Evolutionary conservation across 2,113 vertebrate species (phyloP), one percentile per base, ranked within the genome.

Genomic region (Ceyx margarethae): DNA sequence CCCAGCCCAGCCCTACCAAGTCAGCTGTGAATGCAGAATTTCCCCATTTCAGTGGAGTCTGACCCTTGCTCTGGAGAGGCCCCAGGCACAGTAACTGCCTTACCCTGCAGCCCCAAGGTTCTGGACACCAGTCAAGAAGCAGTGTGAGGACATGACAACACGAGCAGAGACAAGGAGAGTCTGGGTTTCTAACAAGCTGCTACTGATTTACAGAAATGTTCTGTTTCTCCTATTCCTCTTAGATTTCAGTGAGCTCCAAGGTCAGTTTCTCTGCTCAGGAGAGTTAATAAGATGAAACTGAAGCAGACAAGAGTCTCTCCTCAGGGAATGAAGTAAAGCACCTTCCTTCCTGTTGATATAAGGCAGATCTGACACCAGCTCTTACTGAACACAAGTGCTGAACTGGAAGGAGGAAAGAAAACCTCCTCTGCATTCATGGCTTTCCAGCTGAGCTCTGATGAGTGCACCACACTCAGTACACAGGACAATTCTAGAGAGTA

Each of bases 391-490:
- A 22, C 48, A 90, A 19, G 21, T 11, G 65, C 21, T 64, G 74
- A 64, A 43, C 31, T 72, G 54, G 28, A 67, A 57, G 58, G n/a
- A 50, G 61, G 14, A 29, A 53, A 71, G 31, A 8, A 85, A 81
- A 43, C 3, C 15, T 43, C 7, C 48, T 42, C 17, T 0, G 5
- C 58, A 37, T 11, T 23, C 20, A 33, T 2, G 58, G 53, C 15
- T 29, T 56, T 54, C n/a, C 25, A 26, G 7, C 37, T 21, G 54
- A 46, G 18, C 53, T 57, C 29, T 19, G 21, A 9, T 3, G 6
- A 60, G 37, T 1, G 5, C 19, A 31, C 21, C 35, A 22, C 0
- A 0, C 37, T 14, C n/a, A 9, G 3, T 2, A 19, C 15, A 11
- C 4, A 1, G 2, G 15, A 23, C 46, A 57, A 40, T 22, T 7